Percentiles rank a stretch among this genome's conserved stretches.
phyloP scores from a whole-genome alignment of 1,140 invertebrate species.

The Rhynchophorus ferrugineus region DNA sequence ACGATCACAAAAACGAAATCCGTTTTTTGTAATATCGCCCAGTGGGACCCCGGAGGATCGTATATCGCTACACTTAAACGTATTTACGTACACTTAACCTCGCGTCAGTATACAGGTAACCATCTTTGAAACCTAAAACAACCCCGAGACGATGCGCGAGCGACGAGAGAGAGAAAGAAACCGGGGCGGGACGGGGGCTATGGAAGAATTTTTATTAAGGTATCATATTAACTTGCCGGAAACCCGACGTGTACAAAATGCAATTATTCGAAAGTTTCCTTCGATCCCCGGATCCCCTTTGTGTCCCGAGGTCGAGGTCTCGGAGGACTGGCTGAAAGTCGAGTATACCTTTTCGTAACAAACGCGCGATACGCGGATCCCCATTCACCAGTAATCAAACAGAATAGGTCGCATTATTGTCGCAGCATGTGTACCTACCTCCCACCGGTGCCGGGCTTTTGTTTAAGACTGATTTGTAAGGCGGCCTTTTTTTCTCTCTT shows the following conservation, averaged over 20 bases:
- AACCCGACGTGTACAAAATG: constrained; percentile 39
- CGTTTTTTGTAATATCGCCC: not conserved
- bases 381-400: constrained; percentile 34
- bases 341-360: constrained; percentile 40
- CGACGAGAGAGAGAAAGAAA: not conserved
- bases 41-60: not conserved
- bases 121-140: not conserved
- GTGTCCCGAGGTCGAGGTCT: constrained; percentile 25
- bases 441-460: constrained; percentile 37
- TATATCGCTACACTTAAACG: not conserved
- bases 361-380: constrained; percentile 35
- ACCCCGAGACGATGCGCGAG: not conserved
- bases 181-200: not conserved
- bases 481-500: constrained; percentile 6
- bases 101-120: not conserved
- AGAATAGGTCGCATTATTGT: constrained; percentile 34
- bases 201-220: constrained; percentile 25
- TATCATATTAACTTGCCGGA: constrained; percentile 39
- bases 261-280: constrained; percentile 39
- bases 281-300: constrained; percentile 19
- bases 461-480: constrained; percentile 33
- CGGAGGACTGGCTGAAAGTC: constrained; percentile 33
- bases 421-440: constrained; percentile 36
- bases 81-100: not conserved
- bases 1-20: too few relatives aligned